A percentile compares a stretch with the other conserved stretches of the same genome.
phyloP scores from a whole-genome alignment of 2,797 vertebrate genomes.

The Molossus alvarezi region DNA sequence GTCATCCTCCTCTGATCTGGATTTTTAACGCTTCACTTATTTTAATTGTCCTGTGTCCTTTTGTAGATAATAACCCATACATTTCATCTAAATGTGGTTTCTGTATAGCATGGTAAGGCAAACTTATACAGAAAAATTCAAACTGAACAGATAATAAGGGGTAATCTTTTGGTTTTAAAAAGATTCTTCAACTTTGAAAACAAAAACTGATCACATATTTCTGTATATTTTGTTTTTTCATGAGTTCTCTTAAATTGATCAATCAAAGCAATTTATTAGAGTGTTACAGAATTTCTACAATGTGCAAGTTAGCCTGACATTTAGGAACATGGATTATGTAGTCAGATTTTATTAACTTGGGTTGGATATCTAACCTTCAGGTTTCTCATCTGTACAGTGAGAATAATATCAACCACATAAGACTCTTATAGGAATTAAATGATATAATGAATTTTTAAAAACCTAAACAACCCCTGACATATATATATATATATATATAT shows the following conservation, averaged over 20 bases:
- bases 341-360: neutral
- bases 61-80: neutral
- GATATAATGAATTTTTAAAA: neutral
- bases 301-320: neutral
- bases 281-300: neutral
- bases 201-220: neutral
- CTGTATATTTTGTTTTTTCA: neutral
- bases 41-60: conserved; percentile 36
- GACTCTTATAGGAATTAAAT: neutral
- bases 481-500: neutral
- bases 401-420: neutral
- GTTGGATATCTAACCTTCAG: neutral
- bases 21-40: conserved; percentile 11
- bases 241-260: neutral
- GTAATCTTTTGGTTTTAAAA: neutral
- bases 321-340: neutral
- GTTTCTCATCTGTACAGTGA: conserved; percentile 25
- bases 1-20: neutral
- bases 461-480: neutral
- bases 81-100: conserved; percentile 53
- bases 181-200: conserved; percentile 1
- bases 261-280: neutral
- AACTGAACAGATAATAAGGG: neutral
- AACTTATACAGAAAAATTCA: neutral
- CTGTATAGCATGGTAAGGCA: neutral